Conservation (phyloP, 2,113 vertebrate genomes). For the Pelvicachromis taeniatus region DNA sequence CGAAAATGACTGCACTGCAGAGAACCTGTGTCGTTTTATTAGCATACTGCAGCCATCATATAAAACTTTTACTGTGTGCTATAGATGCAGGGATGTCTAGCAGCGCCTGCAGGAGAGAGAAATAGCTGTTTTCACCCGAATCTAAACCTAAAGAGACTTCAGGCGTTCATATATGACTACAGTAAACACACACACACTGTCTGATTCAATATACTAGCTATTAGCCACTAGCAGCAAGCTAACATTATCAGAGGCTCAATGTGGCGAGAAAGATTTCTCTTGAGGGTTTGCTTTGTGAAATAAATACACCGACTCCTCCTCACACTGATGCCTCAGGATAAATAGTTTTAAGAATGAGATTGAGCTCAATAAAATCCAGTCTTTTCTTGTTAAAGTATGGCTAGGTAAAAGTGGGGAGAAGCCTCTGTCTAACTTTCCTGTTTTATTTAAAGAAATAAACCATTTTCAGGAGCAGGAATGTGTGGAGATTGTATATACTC, state of each 20-base stretch:
- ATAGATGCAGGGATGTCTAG: not conserved
- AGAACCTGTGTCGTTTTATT: not conserved
- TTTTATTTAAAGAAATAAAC: not conserved
- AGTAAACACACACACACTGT: not conserved
- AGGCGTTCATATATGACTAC: not conserved
- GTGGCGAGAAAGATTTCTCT: not conserved
- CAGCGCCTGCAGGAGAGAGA: not conserved
- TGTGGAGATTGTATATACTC: not conserved
- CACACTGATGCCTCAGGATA: not conserved
- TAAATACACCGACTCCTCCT: not conserved
- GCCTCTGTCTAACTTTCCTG: not conserved
- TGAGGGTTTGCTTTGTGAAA: not conserved
- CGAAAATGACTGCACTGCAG: not conserved
- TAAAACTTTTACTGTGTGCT: not conserved
- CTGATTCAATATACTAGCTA: not conserved
- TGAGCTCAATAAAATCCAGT: not conserved
- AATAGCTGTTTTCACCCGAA: not conserved
- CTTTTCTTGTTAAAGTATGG: not conserved
- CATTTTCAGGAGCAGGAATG: not conserved
- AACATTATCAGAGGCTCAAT: slow-evolving; percentile 2
- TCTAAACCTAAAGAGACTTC: not conserved
- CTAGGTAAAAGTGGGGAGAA: not conserved
- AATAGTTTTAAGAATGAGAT: not conserved
- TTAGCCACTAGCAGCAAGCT: not conserved
- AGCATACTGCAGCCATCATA: not conserved